Evolutionary conservation across 1,140 invertebrate species (phyloP), one percentile per base, ranked within the genome.

Genomic region (Cherax quadricarinatus): DNA sequence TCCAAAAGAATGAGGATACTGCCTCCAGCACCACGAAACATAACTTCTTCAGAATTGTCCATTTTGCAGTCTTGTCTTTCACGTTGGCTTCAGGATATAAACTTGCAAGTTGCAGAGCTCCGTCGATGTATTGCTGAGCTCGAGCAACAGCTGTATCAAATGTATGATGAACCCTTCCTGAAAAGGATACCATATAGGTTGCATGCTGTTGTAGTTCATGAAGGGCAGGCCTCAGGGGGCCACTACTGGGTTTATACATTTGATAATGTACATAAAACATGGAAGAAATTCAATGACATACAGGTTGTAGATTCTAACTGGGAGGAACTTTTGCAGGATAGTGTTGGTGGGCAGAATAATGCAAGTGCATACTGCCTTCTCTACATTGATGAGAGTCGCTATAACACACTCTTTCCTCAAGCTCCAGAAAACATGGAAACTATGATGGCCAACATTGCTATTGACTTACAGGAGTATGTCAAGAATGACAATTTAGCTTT

Each of bases 231-330:
- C 24, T 95, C 95, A n/a, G 95, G 95, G 1, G 96, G 96, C 53
- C 96, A 96, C 94, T 96, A 96, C 94, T 96, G 96, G 96, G 95
- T 96, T 0, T 96, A 96, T 93, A 95, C 96, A 48, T 95, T 94
- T 90, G 94, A 95, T 93, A 94, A 94, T 41, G 88, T 78, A 0
- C 89, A 93, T 16, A 93, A 94, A 41, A 51, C 88, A 16, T 94
- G 94, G 94, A 90, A 93, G 57, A 94, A 94, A 94, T 96, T 95
- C 93, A 96, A 96, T 94, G 96, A 96, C 94, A 95, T 95, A 75
- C 94, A 95, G 81, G 95, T 96, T 51, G 94, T 94, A 18, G 95
- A 95, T 93, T 94, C 95, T n/a, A 95, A 95, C 21, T 95, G 95
- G 95, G 95, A 95, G 53, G 95, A 96, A 88, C 88, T 96, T 30